Evolutionary conservation across 1,140 invertebrate species (phyloP), one percentile per base, ranked within the genome.

Genomic region (Pteromalus puparum): DNA sequence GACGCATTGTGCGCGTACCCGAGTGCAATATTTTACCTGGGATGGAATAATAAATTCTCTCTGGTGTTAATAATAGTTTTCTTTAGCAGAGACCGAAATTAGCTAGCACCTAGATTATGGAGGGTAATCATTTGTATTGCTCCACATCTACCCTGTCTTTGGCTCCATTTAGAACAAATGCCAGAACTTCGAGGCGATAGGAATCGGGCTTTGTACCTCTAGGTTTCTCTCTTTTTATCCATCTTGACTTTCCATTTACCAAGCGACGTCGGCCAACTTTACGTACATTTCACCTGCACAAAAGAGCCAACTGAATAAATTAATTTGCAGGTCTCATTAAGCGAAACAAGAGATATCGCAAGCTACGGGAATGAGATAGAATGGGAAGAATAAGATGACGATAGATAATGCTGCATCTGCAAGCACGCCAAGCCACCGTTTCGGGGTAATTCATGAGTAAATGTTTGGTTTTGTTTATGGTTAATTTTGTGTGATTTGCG

Each of bases 301-400:
- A 61, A 61, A 61, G 53, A 61, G 18, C 53, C 53, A 7, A 61
- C 21, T 61, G 53, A 61, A 61, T 61, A 61, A 61, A 61, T 61
- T 61, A 61, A 61, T 61, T 61, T 21, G 6, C 53, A 21, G 53
- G 18, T 61, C 21, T 61, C 18, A 61, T 61, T 61, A 61, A 61
- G 53, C 18, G 53, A 61, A 61, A 61, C 53, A 61, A 61, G 53
- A 61, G 53, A 61, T 70, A 70, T 70, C 24, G 28, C 68, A 70
- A 5, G 68, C 68, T 28, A 30, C 12, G 68, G 26, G 26, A 28
- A 15, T 13, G 26, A n/a, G 26, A n/a, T 70, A 28, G 68, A 70
- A 61, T 3, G 53, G 5, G 21, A 61, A 53, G 48, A 53, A 53
- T 53, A 53, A 61, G 53, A 61, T 61, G 53, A 61, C 7, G 18